These are phyloP conservation scores for Byasa hedistus DNA, from an alignment of 2,888 invertebrate species.

Conservation along the genomic window DNA sequence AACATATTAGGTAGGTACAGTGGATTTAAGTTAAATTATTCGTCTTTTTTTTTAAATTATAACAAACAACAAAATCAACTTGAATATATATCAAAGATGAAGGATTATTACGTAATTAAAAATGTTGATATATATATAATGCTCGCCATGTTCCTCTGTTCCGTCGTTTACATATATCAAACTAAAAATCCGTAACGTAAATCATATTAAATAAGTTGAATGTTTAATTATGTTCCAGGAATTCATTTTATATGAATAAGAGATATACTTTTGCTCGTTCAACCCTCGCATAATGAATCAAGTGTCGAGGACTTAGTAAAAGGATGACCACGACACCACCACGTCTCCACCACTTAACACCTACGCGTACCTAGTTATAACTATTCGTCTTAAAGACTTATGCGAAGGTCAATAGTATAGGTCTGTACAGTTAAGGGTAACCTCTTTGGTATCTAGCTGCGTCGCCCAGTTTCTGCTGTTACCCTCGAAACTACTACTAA, in stretches of 20 bases:
- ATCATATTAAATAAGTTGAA: no score
- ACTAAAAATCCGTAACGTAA: no score
- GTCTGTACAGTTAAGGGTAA: conserved; percentile 11
- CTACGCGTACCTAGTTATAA: conserved; percentile 30
- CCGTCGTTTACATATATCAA: no score
- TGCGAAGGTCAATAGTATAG: neutral
- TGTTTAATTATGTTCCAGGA: neutral
- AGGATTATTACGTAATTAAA: no score
- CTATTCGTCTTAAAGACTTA: conserved; percentile 17
- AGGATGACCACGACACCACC: conserved; percentile 36
- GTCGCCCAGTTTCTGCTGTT: no score
- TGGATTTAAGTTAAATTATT: conserved; percentile 19
- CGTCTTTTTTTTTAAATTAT: neutral
- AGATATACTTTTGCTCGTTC: conserved; percentile 71
- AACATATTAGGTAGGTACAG: conserved; percentile 44
- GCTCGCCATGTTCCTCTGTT: no score
- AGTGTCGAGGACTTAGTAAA: conserved; percentile 32
- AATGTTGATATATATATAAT: no score
- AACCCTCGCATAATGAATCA: conserved; percentile 65
- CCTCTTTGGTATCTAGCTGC: conserved; percentile 26
- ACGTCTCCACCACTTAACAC: conserved; percentile 20
- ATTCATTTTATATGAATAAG: conserved; percentile 47
- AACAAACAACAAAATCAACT: no score
- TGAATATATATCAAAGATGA: no score
- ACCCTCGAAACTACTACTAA: conserved; percentile 14